A percentile compares a stretch with the other conserved stretches of the same genome.
These are phyloP conservation scores for Oophaga sylvatica DNA, from an alignment of 2,797 vertebrate genomes.

Conservation along the genomic window DNA sequence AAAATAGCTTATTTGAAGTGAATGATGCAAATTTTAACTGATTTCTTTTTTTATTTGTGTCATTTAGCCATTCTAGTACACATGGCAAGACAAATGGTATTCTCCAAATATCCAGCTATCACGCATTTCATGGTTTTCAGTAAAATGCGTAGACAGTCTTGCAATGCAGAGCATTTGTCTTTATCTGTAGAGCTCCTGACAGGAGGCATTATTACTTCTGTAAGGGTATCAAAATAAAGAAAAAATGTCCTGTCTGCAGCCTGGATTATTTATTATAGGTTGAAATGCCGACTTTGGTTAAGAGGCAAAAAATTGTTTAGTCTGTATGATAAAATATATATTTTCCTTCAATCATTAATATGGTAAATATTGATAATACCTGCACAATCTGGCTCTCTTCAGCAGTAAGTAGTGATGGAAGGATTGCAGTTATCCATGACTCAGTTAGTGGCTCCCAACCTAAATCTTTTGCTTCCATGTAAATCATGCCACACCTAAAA, in stretches of 20 bases:
- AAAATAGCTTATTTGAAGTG: not conserved
- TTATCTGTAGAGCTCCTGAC: constrained; percentile 76
- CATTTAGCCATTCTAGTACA: constrained; percentile 60
- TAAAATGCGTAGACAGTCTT: constrained; percentile 73
- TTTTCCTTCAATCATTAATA: constrained; percentile 31
- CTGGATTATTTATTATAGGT: constrained; percentile 71
- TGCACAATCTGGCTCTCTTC: constrained; percentile 42
- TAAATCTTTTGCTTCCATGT: constrained; percentile 55
- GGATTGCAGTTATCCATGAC: constrained; percentile 54
- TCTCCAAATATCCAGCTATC: constrained; percentile 67
- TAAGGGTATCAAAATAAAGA: constrained; percentile 72
- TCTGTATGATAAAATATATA: constrained; percentile 67
- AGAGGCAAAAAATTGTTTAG: constrained; percentile 69
- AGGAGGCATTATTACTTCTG: constrained; percentile 77
- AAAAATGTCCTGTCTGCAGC: constrained; percentile 65
- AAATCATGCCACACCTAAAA: constrained; percentile 54
- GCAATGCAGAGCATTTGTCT: constrained; percentile 77
- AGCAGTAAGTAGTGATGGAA: constrained; percentile 50
- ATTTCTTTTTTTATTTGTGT: constrained; percentile 34
- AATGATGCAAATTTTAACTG: not conserved
- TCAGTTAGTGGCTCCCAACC: constrained; percentile 47
- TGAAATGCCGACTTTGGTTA: constrained; percentile 71
- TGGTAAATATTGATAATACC: constrained; percentile 56
- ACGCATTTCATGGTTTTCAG: constrained; percentile 67
- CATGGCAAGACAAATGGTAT: constrained; percentile 72